These are phyloP conservation scores for Hyperoplus immaculatus DNA, from an alignment of 2,797 vertebrate species.

Conservation along the genomic window DNA sequence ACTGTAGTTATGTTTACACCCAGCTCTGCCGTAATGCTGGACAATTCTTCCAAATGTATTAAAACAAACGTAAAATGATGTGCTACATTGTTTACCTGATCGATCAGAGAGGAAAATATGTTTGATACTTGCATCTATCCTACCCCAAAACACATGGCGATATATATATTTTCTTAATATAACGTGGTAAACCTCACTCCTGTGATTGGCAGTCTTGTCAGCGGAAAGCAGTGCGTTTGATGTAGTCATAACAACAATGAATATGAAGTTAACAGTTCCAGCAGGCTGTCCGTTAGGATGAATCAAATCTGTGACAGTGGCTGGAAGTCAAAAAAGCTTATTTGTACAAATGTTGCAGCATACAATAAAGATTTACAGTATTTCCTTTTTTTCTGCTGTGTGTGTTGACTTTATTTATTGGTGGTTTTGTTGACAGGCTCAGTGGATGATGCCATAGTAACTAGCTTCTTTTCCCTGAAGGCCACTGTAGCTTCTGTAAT, in stretches of 20 bases:
- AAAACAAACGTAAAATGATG: constrained; percentile 15
- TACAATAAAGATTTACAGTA: constrained; percentile 77
- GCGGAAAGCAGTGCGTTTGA: constrained; percentile 25
- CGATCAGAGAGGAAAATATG: background rate
- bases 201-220: constrained; percentile 15
- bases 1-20: constrained; percentile 66
- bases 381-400: constrained; percentile 32
- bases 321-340: constrained; percentile 31
- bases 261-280: constrained; percentile 17
- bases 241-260: constrained; percentile 30
- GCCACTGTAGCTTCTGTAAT: too few relatives aligned
- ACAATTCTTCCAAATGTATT: constrained; percentile 13
- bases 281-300: constrained; percentile 3
- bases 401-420: background rate
- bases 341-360: constrained; percentile 67
- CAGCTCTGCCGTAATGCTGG: constrained; percentile 41
- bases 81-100: background rate
- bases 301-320: constrained; percentile 32
- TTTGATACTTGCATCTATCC: background rate
- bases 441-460: background rate
- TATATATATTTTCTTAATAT: background rate
- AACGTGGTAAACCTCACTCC: background rate
- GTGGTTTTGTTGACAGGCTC: background rate
- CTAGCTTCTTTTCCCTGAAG: too few relatives aligned
- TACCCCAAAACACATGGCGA: background rate